phyloP scores from a whole-genome alignment of 1,140 invertebrate genomes.

The Cherax quadricarinatus region DNA sequence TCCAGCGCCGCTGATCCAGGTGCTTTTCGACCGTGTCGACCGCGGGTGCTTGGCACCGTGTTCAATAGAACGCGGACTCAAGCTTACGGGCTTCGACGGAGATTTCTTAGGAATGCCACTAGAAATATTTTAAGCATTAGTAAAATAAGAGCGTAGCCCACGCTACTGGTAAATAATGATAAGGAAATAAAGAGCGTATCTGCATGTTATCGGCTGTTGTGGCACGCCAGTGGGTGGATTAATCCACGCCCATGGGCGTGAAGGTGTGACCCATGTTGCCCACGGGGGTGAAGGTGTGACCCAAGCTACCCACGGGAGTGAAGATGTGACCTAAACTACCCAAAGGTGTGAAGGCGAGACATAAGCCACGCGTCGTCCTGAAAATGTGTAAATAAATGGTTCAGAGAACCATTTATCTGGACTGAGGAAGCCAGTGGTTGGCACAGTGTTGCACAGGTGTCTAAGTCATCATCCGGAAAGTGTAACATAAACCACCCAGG shows the following conservation, averaged over 20 bases:
- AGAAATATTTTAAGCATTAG: slow-evolving; percentile 45
- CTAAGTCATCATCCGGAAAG: too few relatives aligned
- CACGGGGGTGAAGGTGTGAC: slow-evolving; percentile 5
- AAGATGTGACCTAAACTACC: not conserved
- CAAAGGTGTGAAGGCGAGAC: too few relatives aligned
- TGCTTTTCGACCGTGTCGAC: slow-evolving; percentile 3
- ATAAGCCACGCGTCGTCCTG: too few relatives aligned
- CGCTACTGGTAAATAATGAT: slow-evolving; percentile 64
- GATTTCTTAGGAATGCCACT: slow-evolving; percentile 66
- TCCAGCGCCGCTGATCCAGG: not conserved
- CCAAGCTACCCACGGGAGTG: not conserved
- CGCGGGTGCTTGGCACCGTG: too few relatives aligned
- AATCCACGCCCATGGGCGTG: not conserved
- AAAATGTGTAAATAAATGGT: too few relatives aligned
- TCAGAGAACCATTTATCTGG: too few relatives aligned
- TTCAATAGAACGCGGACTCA: not conserved
- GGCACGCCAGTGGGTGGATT: slow-evolving; percentile 27
- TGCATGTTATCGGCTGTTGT: slow-evolving; percentile 39
- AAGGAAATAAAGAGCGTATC: slow-evolving; percentile 55
- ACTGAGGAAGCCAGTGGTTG: too few relatives aligned
- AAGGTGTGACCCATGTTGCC: not conserved
- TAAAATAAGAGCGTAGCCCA: slow-evolving; percentile 56
- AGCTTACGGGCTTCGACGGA: slow-evolving; percentile 33
- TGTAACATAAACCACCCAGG: too few relatives aligned
- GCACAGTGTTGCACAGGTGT: too few relatives aligned